These are phyloP conservation scores for Brachionus koreanus DNA, from an alignment of 1,140 invertebrate species.

Conservation along the genomic window DNA sequence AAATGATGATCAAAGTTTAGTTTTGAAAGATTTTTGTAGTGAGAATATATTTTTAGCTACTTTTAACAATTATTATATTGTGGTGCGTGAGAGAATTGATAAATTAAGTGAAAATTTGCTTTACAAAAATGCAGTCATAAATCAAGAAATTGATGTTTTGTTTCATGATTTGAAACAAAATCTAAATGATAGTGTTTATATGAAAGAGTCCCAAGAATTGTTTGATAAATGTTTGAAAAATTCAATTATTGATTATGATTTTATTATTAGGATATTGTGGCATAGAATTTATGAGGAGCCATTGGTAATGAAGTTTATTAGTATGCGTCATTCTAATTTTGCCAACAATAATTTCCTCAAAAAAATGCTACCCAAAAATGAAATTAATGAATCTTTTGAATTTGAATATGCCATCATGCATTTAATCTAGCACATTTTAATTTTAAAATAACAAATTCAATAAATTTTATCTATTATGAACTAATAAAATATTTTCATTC, in stretches of 20 bases:
- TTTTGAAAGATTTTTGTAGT: not conserved
- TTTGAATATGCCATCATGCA: not conserved
- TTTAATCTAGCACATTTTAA: not conserved
- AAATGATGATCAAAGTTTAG: not conserved
- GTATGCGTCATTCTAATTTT: constrained; percentile 34
- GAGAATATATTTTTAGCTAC: constrained; percentile 35
- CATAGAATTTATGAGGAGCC: constrained; percentile 29
- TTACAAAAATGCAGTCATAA: not conserved
- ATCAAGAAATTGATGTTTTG: constrained; percentile 30
- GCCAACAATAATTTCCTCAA: not conserved
- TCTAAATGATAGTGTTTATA: not conserved
- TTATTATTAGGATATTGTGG: not conserved
- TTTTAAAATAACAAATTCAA: too few relatives aligned
- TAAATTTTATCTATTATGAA: too few relatives aligned
- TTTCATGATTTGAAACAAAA: not conserved
- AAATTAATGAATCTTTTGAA: not conserved
- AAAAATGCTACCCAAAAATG: not conserved
- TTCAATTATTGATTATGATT: not conserved
- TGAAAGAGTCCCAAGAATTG: not conserved
- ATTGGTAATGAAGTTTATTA: constrained; percentile 36
- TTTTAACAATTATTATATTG: not conserved
- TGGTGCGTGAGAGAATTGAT: not conserved
- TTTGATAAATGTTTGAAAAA: constrained; percentile 18
- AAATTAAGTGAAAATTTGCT: constrained; percentile 18
- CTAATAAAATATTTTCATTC: too few relatives aligned